Base-by-base conservation (phyloP, 2,113 vertebrate genomes). In the Perccottus glenii region DNA sequence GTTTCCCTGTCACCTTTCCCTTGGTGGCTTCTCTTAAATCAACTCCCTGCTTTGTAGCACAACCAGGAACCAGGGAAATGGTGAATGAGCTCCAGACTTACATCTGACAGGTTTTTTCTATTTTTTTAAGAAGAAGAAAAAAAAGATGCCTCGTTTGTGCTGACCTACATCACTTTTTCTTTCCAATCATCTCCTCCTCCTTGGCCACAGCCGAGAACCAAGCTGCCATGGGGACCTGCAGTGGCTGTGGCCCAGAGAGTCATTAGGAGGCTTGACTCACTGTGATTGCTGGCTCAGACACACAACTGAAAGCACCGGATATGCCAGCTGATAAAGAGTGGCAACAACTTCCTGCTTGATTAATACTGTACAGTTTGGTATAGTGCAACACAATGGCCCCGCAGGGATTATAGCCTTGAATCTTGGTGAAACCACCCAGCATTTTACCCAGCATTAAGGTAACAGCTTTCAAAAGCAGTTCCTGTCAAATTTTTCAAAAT, bases 141-240 rank as follows among this genome's bases (percentile, higher is more conserved):
- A 67, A 85, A 80, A 81, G 78, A 87, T 57, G 67, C 64, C 75
- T 87, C 64, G 47, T 89, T 86, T 89, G 78, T 85, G 84, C 82
- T 84, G 84, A 78, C 85, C 75, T 82, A 85, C 78, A 86, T 90
- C 44, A 33, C 83, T 88, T 89, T 88, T 87, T 78, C 73, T 64
- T 75, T 80, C 83, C 84, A 91, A 88, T 91, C 87, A 81, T 84
- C 73, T 74, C 63, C 11, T 78, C 56, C 82, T 74, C 71, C 59
- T 14, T 7, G 73, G 83, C 70, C 52, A 47, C 55, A 55, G 78
- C 44, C 10, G 33, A 73, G 60, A 57, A 70, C 62, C 65, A 74
- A 73, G 73, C 77, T 55, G 45, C 69, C 61, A 38, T 64, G 64
- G 81, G 74, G 83, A 78, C 73, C 67, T 33, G 47, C 50, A 68